These are phyloP conservation scores for Batillaria attramentaria DNA, from an alignment of 1,140 invertebrate genomes.

Conservation along the genomic window DNA sequence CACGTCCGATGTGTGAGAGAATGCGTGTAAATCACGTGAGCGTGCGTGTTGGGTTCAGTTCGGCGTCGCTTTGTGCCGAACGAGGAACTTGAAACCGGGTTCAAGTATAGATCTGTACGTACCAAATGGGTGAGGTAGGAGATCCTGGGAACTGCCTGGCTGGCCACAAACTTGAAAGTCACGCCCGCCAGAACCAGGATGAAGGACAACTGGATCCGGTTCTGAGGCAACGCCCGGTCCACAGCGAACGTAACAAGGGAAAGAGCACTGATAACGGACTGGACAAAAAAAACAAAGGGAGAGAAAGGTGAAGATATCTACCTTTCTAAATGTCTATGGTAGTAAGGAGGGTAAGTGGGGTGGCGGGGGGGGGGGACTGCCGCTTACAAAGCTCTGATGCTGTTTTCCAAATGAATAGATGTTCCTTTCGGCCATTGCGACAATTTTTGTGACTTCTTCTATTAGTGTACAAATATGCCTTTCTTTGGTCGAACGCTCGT, in stretches of 20 bases:
- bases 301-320: background rate
- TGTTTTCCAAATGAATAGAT: background rate
- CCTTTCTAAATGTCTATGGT: too few relatives aligned
- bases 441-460: background rate
- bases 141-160: constrained; percentile 64
- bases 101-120: constrained; percentile 34
- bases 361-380: background rate
- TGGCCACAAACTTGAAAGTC: constrained; percentile 63
- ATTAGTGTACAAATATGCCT: background rate
- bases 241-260: constrained; percentile 64
- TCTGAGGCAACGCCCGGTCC: constrained; percentile 46
- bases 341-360: background rate
- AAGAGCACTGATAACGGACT: constrained; percentile 61
- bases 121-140: constrained; percentile 67
- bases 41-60: too few relatives aligned
- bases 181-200: constrained; percentile 62
- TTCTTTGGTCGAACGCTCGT: background rate
- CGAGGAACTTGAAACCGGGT: too few relatives aligned
- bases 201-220: constrained; percentile 64
- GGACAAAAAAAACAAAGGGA: constrained; percentile 3
- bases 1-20: too few relatives aligned
- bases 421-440: background rate
- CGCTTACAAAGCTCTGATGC: background rate
- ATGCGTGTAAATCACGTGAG: too few relatives aligned
- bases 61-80: too few relatives aligned